phyloP scores from a whole-genome alignment of 2,113 vertebrate genomes.

The Diadophis punctatus region DNA sequence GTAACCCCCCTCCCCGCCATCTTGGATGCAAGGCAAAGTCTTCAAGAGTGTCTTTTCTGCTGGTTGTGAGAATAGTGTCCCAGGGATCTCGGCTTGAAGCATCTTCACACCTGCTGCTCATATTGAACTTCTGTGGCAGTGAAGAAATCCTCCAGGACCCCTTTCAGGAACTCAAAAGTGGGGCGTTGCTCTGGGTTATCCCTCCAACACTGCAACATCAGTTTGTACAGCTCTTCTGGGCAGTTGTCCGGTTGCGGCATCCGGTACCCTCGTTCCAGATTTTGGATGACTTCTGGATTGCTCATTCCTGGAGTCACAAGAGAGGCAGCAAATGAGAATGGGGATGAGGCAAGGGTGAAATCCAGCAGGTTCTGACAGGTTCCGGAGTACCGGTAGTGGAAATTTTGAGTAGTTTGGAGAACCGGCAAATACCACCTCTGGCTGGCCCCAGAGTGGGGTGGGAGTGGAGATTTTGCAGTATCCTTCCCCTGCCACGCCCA shows the following conservation, averaged over 20 bases:
- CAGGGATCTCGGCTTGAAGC: no score
- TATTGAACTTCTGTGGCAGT: constrained; percentile 94
- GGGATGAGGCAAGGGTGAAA: neutral
- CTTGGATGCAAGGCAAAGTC: neutral
- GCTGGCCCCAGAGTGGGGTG: no score
- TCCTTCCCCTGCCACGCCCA: no score
- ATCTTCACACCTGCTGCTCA: constrained; percentile 74
- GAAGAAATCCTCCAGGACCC: constrained; percentile 90
- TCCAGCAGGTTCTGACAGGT: no score
- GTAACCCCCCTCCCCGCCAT: neutral
- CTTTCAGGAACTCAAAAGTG: constrained; percentile 92
- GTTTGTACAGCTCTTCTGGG: constrained; percentile 76
- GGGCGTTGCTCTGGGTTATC: constrained; percentile 85
- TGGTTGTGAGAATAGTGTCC: no score
- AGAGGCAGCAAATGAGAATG: accelerated
- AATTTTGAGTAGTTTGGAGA: no score
- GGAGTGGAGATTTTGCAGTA: no score
- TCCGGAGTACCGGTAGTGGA: no score
- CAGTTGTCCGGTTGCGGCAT: constrained; percentile 91
- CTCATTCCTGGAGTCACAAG: constrained; percentile 82
- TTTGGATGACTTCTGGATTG: constrained; percentile 95
- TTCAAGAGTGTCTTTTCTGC: neutral
- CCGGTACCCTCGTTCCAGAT: constrained; percentile 87
- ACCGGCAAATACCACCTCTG: no score
- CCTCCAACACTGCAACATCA: constrained; percentile 91